Evolutionary conservation across 1,140 invertebrate species (phyloP), one percentile per base, ranked within the genome.

Genomic region (Penaeus japonicus): DNA sequence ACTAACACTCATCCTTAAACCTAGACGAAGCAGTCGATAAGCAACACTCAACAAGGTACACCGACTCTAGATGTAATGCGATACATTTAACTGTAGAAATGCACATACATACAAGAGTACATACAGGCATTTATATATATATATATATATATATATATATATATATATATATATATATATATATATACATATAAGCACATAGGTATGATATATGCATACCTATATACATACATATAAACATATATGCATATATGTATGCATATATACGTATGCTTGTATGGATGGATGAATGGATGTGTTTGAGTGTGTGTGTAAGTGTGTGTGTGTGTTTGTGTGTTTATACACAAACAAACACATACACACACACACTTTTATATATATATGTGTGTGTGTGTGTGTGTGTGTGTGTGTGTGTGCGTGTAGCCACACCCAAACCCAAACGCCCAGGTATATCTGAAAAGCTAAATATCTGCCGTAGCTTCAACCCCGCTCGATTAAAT

Each of bases 311-410:
- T 83, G 35, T 32, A 32, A 32, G 18, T 86, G n/a, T 79, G 39
- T 86, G 39, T 86, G n/a, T 78, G 4, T 59, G 35, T 78, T 30
- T 57, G 55, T 86, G 75, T 79, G 57, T 86, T 57, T 86, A 80
- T 86, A 80, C 79, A 77, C 39, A 79, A 54, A 77, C 57, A 86
- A 79, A 77, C 79, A 79, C 79, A 86, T 86, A 86, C 79, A 79
- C 79, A 70, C 35, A 55, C 53, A 77, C 79, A 86, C n/a, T 79
- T 80, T 27, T 77, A 78, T 79, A 80, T 55, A 86, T 86, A 79
- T 80, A 78, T 81, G 73, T 65, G 75, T 75, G 35, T 70, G 24
- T 88, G 24, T 73, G 47, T 70, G 47, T 88, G 39, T 70, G 47
- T 84, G 27, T 84, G 30, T 62, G 20, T 82, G 27, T 82, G 2